Conservation (phyloP, 2,797 vertebrate species). For the Tragopan temminckii region DNA sequence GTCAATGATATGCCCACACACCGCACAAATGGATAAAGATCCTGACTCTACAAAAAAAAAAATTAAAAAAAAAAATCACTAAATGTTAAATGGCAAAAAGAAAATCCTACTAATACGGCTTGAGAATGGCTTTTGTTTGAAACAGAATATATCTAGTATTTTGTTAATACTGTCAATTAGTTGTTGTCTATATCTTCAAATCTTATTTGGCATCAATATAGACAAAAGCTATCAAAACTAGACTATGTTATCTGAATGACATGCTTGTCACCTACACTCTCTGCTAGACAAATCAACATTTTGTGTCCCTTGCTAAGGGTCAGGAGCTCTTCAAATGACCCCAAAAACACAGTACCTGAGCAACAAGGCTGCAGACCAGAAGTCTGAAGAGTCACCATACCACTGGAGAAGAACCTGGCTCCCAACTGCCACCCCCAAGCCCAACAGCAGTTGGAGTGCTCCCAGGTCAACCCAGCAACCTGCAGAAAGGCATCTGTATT, state of each 20-base stretch:
- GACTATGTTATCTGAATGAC: background rate
- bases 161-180: background rate
- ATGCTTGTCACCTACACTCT: background rate
- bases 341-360: background rate
- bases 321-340: background rate
- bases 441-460: background rate
- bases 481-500: background rate
- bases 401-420: background rate
- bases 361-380: background rate
- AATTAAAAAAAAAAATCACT: background rate
- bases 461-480: background rate
- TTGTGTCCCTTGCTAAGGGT: background rate
- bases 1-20: background rate
- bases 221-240: background rate
- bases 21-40: background rate
- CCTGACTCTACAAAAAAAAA: background rate
- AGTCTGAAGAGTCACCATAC: background rate
- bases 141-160: background rate
- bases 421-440: background rate
- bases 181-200: background rate
- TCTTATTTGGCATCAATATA: background rate
- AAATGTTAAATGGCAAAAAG: background rate
- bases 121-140: background rate
- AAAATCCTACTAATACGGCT: background rate
- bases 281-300: background rate